phyloP scores from a whole-genome alignment of 2,113 vertebrate species.

The Spermophilus dauricus region DNA sequence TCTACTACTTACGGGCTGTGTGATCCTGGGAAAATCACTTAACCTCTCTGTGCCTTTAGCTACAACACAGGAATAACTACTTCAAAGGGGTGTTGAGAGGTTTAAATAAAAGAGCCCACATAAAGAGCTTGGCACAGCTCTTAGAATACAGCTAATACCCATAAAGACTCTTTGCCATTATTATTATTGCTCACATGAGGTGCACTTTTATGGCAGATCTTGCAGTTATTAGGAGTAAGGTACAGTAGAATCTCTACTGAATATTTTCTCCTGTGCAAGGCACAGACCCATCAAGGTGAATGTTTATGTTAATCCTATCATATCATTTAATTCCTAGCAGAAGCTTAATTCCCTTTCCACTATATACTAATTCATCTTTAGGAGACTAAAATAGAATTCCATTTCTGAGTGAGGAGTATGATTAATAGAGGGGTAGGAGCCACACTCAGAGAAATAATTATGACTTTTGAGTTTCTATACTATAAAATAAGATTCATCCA shows the following conservation, averaged over 20 bases:
- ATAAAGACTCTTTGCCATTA: background rate
- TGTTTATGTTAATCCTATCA: slow-evolving; percentile 64
- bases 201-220: background rate
- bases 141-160: background rate
- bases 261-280: background rate
- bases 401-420: slow-evolving; percentile 61
- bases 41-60: slow-evolving; percentile 5
- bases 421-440: slow-evolving; percentile 73
- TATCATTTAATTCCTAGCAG: slow-evolving; percentile 58
- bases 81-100: background rate
- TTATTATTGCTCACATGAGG: background rate
- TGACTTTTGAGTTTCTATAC: slow-evolving; percentile 67
- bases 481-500: slow-evolving; percentile 64
- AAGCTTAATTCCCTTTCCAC: slow-evolving; percentile 71
- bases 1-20: background rate
- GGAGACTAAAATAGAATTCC: slow-evolving; percentile 72
- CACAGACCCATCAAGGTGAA: background rate
- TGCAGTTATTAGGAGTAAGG: background rate
- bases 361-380: slow-evolving; percentile 71
- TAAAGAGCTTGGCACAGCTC: background rate
- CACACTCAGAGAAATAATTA: slow-evolving; percentile 69
- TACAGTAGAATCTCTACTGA: background rate
- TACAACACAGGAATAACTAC: background rate
- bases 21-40: slow-evolving; percentile 4
- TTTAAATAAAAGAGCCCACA: background rate